These are phyloP conservation scores for Schlechtendalia chinensis DNA, from an alignment of 1,140 invertebrate species.

Conservation along the genomic window DNA sequence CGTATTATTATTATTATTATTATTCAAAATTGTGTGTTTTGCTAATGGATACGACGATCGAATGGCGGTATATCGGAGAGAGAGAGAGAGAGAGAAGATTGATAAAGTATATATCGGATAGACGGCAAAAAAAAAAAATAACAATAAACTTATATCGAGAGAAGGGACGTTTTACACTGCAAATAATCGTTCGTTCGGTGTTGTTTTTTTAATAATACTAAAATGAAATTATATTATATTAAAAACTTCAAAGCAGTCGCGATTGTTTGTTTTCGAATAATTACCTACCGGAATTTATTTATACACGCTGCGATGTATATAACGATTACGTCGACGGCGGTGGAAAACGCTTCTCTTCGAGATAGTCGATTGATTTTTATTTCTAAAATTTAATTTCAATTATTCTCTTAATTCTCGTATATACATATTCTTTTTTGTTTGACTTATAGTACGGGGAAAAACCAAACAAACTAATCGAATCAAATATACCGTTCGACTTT, in stretches of 20 bases:
- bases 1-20: conserved; percentile 6
- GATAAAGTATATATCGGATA: background rate
- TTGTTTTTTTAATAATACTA: conserved; percentile 29
- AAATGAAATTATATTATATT: conserved; percentile 6
- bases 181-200: too few species aligned
- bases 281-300: conserved; percentile 11
- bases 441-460: too few species aligned
- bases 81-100: background rate
- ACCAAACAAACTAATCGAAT: background rate
- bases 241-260: background rate
- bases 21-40: conserved; percentile 32
- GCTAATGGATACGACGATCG: conserved; percentile 25
- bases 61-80: too few species aligned
- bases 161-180: background rate
- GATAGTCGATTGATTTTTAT: conserved; percentile 1
- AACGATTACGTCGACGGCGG: too few species aligned
- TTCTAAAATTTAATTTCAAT: background rate
- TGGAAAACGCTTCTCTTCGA: background rate
- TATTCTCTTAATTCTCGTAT: background rate
- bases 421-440: background rate
- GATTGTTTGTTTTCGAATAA: conserved; percentile 18
- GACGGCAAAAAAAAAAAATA: background rate
- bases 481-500: background rate
- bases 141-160: background rate
- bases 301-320: too few species aligned